Base-by-base conservation (phyloP, 2,113 vertebrate species). In the Nyctibius bracteatus region DNA sequence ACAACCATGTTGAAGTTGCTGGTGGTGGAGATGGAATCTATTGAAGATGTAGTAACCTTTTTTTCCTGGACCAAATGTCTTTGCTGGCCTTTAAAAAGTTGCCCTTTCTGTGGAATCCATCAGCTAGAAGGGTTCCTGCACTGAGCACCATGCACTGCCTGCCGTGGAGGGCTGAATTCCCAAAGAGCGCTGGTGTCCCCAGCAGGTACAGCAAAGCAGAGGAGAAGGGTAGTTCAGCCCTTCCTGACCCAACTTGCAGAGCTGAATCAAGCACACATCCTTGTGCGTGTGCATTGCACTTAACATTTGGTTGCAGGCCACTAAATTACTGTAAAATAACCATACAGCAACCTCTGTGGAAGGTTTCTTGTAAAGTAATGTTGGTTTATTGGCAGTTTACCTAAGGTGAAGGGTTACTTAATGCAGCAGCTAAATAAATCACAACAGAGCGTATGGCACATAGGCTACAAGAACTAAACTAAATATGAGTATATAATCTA, bases 401-500 rank as follows among this genome's bases (percentile, higher is more conserved):
- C 51, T 75, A 41, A 87, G 55, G 77, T 35, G 51, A 83, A 86
- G n/a, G 12, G 30, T 88, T 93, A 47, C 73, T 74, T 65, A 52
- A 57, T 72, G 84, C 70, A 84, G 54, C 73, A 74, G 62, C 44
- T 91, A 72, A 86, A 70, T 73, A 93, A 85, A 74, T 70, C 0
- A 0, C 44, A 71, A 52, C n/a, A 74, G 67, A 86, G 24, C 57
- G 55, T 63, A 4, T 39, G 55, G 55, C 35, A 59, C 39, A 6
- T 10, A 17, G 67, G 37, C 63, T 80, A 31, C 43, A 62, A 57
- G 43, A 89, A 23, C 22, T 47, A 73, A 78, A 73, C 54, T 73
- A 62, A 81, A 41, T 0, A 0, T 30, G 47, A 88, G 41, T 52
- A 25, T 4, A 1, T 17, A 30, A 37, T 31, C 78, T 73, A 1